Evolutionary conservation across 1,140 invertebrate genomes (phyloP).

Genomic region (Oryzaephilus surinamensis): DNA sequence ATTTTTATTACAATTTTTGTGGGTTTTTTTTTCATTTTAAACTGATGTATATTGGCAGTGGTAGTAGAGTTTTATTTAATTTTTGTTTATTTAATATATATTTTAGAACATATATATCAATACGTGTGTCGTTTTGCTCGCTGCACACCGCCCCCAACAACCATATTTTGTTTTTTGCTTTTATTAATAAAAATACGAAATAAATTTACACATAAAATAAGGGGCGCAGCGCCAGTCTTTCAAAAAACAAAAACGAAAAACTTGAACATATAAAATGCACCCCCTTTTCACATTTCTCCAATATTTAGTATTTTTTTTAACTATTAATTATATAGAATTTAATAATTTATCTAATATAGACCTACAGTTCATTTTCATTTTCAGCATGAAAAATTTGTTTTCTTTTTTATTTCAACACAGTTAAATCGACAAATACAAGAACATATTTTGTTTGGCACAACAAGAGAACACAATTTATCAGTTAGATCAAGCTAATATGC

Average conservation of each 20-base stretch:
- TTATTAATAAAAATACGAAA: not conserved
- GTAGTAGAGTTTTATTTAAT: constrained; percentile 2
- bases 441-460: too few species aligned
- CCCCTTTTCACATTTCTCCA: not conserved
- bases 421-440: too few species aligned
- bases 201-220: not conserved
- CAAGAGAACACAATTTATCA: too few species aligned
- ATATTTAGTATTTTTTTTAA: constrained; percentile 4
- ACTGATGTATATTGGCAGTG: constrained; percentile 8
- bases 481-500: too few species aligned
- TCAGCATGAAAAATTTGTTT: constrained; percentile 39
- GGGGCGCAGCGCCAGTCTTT: not conserved
- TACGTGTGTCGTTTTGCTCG: too few species aligned
- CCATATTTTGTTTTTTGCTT: constrained; percentile 5
- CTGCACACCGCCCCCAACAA: constrained; percentile 6
- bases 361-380: too few species aligned
- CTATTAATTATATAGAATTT: constrained; percentile 14
- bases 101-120: constrained; percentile 12
- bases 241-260: too few species aligned
- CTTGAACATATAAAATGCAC: too few species aligned
- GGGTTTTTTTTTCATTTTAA: not conserved
- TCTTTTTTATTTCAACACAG: constrained; percentile 6
- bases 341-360: constrained; percentile 40
- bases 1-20: not conserved
- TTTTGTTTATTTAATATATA: not conserved